Evolutionary conservation across 2,113 vertebrate species (phyloP).

Genomic region (Trichomycterus rosablanca): DNA sequence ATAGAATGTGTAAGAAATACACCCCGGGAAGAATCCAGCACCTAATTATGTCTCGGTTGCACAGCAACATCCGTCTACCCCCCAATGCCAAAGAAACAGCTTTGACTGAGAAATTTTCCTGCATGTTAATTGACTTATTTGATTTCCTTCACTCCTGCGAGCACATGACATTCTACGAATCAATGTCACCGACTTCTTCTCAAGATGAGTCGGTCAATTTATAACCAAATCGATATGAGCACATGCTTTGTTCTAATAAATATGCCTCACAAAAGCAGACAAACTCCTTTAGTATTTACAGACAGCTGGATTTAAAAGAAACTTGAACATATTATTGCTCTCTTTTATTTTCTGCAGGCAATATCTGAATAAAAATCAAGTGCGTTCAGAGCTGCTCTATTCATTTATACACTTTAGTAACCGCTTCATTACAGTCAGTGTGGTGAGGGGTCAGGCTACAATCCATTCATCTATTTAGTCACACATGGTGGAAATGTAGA

Average conservation of each 20-base stretch:
- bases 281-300: conserved; percentile 1
- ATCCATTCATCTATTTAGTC: too few species aligned
- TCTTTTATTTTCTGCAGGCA: too few species aligned
- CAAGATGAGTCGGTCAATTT: conserved; percentile 27
- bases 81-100: conserved; percentile 11
- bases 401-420: too few species aligned
- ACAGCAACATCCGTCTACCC: conserved; percentile 24
- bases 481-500: too few species aligned
- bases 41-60: conserved; percentile 32
- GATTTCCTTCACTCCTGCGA: conserved; percentile 1
- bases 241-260: conserved; percentile 23
- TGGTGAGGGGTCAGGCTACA: too few species aligned
- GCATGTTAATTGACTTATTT: conserved; percentile 34
- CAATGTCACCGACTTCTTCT: conserved; percentile 24
- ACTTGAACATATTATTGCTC: conserved; percentile 1
- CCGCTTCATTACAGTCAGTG: too few species aligned
- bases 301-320: conserved; percentile 9
- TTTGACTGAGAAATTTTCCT: conserved; percentile 20
- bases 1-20: conserved; percentile 24
- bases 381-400: too few species aligned
- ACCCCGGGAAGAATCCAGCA: conserved; percentile 22
- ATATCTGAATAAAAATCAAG: too few species aligned
- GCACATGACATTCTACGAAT: conserved; percentile 33
- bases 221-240: conserved; percentile 29
- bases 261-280: conserved; percentile 6